Percentiles rank a stretch among this genome's conserved stretches.
These are phyloP conservation scores for Trachymyrmex septentrionalis DNA, from an alignment of 1,140 invertebrate species.

Conservation along the genomic window DNA sequence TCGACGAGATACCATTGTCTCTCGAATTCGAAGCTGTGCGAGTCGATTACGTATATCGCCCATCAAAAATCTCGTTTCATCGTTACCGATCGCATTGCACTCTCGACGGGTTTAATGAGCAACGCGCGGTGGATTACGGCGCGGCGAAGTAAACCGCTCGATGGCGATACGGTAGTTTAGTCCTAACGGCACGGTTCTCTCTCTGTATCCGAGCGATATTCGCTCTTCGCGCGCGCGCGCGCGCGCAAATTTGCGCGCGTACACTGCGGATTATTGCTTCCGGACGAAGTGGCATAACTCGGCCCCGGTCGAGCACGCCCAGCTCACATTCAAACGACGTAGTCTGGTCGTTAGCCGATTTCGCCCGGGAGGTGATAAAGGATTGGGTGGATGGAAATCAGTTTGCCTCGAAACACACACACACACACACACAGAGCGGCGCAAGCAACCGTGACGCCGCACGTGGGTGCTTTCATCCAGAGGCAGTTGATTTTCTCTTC, in stretches of 20 bases:
- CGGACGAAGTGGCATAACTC: constrained; percentile 63
- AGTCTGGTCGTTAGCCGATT: constrained; percentile 59
- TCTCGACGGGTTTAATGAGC: not conserved
- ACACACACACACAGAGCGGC: not conserved
- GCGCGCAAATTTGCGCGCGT: not conserved
- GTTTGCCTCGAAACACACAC: not conserved
- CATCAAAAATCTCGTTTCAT: not conserved
- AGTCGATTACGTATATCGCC: not conserved
- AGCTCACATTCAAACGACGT: constrained; percentile 39
- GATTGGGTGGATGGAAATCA: constrained; percentile 34
- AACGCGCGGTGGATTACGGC: not conserved
- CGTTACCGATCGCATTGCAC: not conserved
- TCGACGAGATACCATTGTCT: not conserved
- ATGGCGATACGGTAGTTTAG: not conserved
- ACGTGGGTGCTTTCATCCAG: not conserved
- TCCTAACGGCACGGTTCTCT: constrained; percentile 27
- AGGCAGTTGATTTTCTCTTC: constrained; percentile 24
- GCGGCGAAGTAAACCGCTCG: not conserved
- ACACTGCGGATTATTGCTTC: constrained; percentile 53
- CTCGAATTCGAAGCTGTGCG: not conserved
- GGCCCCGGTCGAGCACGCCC: constrained; percentile 17
- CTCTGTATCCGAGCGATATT: not conserved
- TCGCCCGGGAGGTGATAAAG: constrained; percentile 22
- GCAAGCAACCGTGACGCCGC: constrained; percentile 17
- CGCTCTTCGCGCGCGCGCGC: too few species aligned